Percentiles rank a stretch among this genome's conserved stretches.
Evolutionary conservation across 2,888 invertebrate species (phyloP).

Genomic region (Ditylenchus weischeri): DNA sequence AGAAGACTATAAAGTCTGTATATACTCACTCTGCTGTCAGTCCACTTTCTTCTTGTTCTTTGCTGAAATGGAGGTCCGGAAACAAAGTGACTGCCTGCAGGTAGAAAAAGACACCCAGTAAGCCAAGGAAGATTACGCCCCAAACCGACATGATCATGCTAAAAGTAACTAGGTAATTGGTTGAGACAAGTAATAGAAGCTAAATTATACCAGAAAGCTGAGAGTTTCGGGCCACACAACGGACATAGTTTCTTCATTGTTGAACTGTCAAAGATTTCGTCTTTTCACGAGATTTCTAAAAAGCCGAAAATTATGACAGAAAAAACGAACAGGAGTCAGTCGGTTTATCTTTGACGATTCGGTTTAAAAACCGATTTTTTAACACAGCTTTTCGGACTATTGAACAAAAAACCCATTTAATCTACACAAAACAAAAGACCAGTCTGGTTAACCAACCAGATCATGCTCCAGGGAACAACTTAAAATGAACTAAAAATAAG

Average conservation of each 20-base stretch:
- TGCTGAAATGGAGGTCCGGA: slow-evolving; percentile 52
- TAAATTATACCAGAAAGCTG: slow-evolving; percentile 56
- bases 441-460: too few relatives aligned
- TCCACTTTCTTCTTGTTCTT: slow-evolving; percentile 31
- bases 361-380: too few relatives aligned
- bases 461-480: too few relatives aligned
- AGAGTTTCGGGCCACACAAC: slow-evolving; percentile 56
- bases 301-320: too few relatives aligned
- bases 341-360: too few relatives aligned
- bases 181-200: slow-evolving; percentile 12
- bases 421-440: too few relatives aligned
- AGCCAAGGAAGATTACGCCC: slow-evolving; percentile 57
- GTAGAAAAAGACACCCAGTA: slow-evolving; percentile 58
- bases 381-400: too few relatives aligned
- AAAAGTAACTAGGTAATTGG: slow-evolving; percentile 26
- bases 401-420: too few relatives aligned
- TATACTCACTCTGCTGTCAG: slow-evolving; percentile 19
- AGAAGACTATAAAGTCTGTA: not conserved
- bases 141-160: slow-evolving; percentile 58
- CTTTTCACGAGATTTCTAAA: too few relatives aligned
- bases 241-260: slow-evolving; percentile 55
- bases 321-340: too few relatives aligned
- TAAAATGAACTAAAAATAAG: too few relatives aligned
- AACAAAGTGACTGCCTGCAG: slow-evolving; percentile 56
- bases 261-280: not conserved